These are phyloP conservation scores for Aspiorhynchus laticeps DNA, from an alignment of 2,113 vertebrate genomes.

Conservation along the genomic window DNA sequence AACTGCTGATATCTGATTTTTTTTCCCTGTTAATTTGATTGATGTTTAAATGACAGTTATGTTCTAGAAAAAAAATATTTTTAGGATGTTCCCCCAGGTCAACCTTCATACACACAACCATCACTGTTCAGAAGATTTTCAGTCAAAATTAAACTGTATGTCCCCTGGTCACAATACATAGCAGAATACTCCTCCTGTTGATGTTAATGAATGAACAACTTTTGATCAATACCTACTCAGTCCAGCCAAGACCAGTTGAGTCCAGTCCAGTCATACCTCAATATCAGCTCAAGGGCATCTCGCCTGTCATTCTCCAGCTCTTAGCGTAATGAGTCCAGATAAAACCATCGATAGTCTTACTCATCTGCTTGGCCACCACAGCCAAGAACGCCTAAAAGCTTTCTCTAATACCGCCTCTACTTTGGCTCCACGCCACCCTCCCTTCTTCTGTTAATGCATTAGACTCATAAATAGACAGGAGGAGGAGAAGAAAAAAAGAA, in stretches of 20 bases:
- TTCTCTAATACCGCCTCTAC: constrained; percentile 71
- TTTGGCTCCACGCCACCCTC: constrained; percentile 71
- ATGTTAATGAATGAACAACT: constrained; percentile 54
- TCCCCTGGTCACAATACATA: not conserved
- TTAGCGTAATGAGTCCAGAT: constrained; percentile 81
- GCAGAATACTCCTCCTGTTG: not conserved
- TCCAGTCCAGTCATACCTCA: constrained; percentile 56
- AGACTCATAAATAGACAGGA: constrained; percentile 56
- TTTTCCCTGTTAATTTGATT: not conserved
- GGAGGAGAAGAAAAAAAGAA: constrained; percentile 21
- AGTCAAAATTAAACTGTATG: not conserved
- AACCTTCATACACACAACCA: not conserved
- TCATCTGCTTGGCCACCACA: constrained; percentile 67
- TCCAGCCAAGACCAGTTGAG: constrained; percentile 18
- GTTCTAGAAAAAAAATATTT: not conserved
- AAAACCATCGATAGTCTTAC: constrained; percentile 76
- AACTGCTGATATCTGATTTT: not conserved
- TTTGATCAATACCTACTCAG: constrained; percentile 48
- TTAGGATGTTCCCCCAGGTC: not conserved
- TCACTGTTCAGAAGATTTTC: not conserved
- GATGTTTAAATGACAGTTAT: constrained; percentile 6
- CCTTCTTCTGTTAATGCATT: constrained; percentile 58
- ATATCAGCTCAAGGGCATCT: constrained; percentile 75
- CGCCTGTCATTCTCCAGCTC: constrained; percentile 67
- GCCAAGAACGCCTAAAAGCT: constrained; percentile 75